phyloP scores from a whole-genome alignment of 1,140 invertebrate genomes.

The Ooceraea biroi region DNA sequence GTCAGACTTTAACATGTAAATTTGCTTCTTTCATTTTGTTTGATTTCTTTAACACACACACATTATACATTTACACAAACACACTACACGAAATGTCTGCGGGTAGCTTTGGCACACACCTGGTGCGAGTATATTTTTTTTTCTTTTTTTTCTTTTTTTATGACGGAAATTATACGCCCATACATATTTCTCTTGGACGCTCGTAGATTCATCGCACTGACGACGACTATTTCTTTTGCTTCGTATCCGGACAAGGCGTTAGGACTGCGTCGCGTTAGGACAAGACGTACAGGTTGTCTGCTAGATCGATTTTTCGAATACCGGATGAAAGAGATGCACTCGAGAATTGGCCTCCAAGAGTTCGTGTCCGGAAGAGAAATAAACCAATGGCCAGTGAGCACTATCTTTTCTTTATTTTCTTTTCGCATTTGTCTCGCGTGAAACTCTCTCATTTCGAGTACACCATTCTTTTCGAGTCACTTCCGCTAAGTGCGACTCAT shows the following conservation, averaged over 20 bases:
- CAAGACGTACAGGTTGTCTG: slow-evolving; percentile 34
- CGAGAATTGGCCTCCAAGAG: slow-evolving; percentile 50
- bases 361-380: slow-evolving; percentile 52
- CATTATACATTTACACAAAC: slow-evolving; percentile 13
- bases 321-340: slow-evolving; percentile 47
- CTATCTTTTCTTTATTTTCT: slow-evolving; percentile 69
- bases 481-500: not conserved
- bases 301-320: slow-evolving; percentile 69
- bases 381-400: slow-evolving; percentile 60
- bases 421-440: slow-evolving; percentile 40
- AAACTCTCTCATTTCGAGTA: slow-evolving; percentile 7
- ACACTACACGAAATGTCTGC: slow-evolving; percentile 27
- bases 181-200: slow-evolving; percentile 40
- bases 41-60: slow-evolving; percentile 67
- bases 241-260: slow-evolving; percentile 60
- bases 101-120: slow-evolving; percentile 12
- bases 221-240: slow-evolving; percentile 63
- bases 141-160: slow-evolving; percentile 3
- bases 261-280: slow-evolving; percentile 67
- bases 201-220: slow-evolving; percentile 55
- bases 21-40: slow-evolving; percentile 77
- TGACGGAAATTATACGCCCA: not conserved
- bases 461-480: not conserved
- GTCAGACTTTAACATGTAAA: slow-evolving; percentile 81
- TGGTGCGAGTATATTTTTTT: slow-evolving; percentile 2